Base-by-base conservation (phyloP, 2,888 invertebrate species). In the Drosophila siamana region DNA sequence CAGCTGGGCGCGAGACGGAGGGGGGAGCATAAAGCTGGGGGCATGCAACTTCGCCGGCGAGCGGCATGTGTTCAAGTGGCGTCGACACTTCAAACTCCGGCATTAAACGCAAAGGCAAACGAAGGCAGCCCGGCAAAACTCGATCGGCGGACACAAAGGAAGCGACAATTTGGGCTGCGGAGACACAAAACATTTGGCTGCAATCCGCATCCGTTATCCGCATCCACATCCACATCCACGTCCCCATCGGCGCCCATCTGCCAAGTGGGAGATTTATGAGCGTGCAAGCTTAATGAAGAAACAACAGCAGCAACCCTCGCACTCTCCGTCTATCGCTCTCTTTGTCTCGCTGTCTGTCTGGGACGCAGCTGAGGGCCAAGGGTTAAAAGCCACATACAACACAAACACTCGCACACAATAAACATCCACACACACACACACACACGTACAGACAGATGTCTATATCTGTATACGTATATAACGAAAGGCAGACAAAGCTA, bases 271-370 rank as follows among this genome's bases (percentile, higher is more conserved):
- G 69, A 78, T 75, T 69, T 79, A 66, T 69, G 55, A 50, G 61
- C 50, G 41, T 26, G 62, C 73, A 60, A 62, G 47, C 59, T 62
- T 48, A 57, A 69, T 66, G 65, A 66, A 69, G 57, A 48, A 74
- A 59, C 59, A 74, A 61, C 74, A 71, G 51, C 59, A 74, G 72
- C 72, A 75, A 75, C 79, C 76, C 79, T 72, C 79, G 75, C 67
- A 33, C n/a, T n/a, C 11, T 28, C 28, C 28, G 9, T 28, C 28
- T 28, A 8, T 28, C 28, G 9, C 28, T 9, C 28, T 28, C 28
- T 9, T 3, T 28, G 2, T 28, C 9, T 28, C 46, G 46, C 13
- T 56, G 13, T 8, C 46, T 22, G 36, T 50, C 46, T 22, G 36
- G 19, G 13, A 13, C 24, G 52, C 26, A 26, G 26, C 50, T 52